Evolutionary conservation across 1,140 invertebrate species (phyloP).

Genomic region (Drosophila cardini): DNA sequence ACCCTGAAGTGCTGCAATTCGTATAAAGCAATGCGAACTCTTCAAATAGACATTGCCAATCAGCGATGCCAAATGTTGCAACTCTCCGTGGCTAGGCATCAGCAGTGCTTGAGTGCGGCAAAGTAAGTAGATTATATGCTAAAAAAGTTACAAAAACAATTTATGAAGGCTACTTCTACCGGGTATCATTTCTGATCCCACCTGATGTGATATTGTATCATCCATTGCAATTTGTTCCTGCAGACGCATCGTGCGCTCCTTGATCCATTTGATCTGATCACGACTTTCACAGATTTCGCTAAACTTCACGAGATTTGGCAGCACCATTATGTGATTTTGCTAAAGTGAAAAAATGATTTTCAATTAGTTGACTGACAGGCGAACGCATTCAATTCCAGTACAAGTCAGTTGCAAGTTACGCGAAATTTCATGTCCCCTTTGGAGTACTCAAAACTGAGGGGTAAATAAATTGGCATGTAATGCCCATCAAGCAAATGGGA

Average conservation of each 20-base stretch:
- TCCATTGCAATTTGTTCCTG: slow-evolving; percentile 83
- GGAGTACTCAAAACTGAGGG: slow-evolving; percentile 41
- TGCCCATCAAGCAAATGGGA: slow-evolving; percentile 18
- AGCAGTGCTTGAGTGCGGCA: slow-evolving; percentile 81
- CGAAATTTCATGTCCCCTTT: slow-evolving; percentile 9
- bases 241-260: slow-evolving; percentile 73
- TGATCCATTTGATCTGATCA: slow-evolving; percentile 84
- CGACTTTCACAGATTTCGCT: slow-evolving; percentile 83
- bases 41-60: slow-evolving; percentile 85
- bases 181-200: slow-evolving; percentile 22
- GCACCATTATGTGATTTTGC: slow-evolving; percentile 76
- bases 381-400: slow-evolving; percentile 49
- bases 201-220: slow-evolving; percentile 84
- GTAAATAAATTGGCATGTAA: slow-evolving; percentile 26
- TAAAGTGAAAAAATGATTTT: slow-evolving; percentile 33
- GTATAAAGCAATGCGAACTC: slow-evolving; percentile 86
- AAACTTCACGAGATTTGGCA: slow-evolving; percentile 83
- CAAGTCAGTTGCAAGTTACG: slow-evolving; percentile 20
- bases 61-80: slow-evolving; percentile 80
- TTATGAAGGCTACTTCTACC: neutral
- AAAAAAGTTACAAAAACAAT: slow-evolving; percentile 13
- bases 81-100: slow-evolving; percentile 74
- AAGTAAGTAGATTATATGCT: slow-evolving; percentile 84
- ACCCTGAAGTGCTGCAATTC: slow-evolving; percentile 90
- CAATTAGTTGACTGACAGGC: slow-evolving; percentile 51